Conservation (phyloP, 2,888 invertebrate genomes). For the Acleris laterana region DNA sequence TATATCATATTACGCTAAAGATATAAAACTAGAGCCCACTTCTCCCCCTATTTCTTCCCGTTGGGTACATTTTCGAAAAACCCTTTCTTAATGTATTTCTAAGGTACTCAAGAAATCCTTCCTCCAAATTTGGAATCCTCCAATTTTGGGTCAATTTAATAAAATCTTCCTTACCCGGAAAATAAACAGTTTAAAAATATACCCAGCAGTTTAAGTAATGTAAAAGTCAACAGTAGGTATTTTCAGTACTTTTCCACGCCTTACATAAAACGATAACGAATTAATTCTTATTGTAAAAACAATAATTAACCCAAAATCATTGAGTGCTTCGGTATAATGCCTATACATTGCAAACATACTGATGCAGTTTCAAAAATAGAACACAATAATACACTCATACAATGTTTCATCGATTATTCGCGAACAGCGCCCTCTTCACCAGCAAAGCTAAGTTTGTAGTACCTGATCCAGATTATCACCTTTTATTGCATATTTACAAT, state of each 20-base stretch:
- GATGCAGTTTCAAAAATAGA: neutral
- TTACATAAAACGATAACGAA: conserved; percentile 20
- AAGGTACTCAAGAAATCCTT: no score
- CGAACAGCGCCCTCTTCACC: neutral
- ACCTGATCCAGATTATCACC: conserved; percentile 32
- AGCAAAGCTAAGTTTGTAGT: conserved; percentile 18
- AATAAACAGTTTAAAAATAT: no score
- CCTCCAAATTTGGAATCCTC: no score
- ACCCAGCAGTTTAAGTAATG: neutral
- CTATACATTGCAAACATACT: conserved; percentile 8
- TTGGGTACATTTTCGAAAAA: no score
- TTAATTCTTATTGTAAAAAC: conserved; percentile 40
- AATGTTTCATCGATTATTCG: neutral
- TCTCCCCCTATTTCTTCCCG: no score
- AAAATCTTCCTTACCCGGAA: no score
- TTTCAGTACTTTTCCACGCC: conserved; percentile 23
- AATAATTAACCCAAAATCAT: conserved; percentile 49
- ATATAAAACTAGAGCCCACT: no score
- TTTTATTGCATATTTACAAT: conserved; percentile 32
- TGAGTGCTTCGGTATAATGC: conserved; percentile 38
- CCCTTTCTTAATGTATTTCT: no score
- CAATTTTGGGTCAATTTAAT: no score
- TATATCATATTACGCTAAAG: no score
- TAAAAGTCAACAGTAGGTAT: neutral
- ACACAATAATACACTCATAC: neutral